Evolutionary conservation across 2,888 invertebrate species (phyloP), one percentile per base, ranked within the genome.

Genomic region (Microdon myrmicae): DNA sequence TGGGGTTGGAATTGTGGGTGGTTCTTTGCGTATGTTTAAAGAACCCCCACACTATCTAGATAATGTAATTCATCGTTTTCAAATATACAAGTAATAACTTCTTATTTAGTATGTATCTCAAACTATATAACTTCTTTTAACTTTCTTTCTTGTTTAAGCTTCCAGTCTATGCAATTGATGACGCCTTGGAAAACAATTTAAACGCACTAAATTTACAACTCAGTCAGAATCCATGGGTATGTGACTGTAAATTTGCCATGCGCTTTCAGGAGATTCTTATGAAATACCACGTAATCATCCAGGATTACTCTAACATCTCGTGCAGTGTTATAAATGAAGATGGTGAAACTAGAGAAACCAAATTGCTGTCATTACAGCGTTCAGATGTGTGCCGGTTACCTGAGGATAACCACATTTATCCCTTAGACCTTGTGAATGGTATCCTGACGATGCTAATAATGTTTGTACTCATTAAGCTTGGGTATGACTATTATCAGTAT

Each of bases 401-500:
- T 2, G 78, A 79, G 0, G 82, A 83, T 29, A 78, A 81, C 28
- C 83, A 85, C 9, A 82, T 90, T 26, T 85, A 87, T 75, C 84
- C 86, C 2, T 81, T 92, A 41, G 91, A 93, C 72, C 82, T 90
- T 67, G 78, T 92, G 1, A 92, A 91, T 74, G 83, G 87, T 37
- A 80, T 88, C 10, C 80, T 94, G 49, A 85, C 87, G 0, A 77
- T 81, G 2, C 78, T 91, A 44, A 89, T 92, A 67, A 70, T 91
- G 1, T 75, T 89, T n/a, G 84, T 92, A 5, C 75, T 92, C 22
- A 85, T 86, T 9, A 89, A 90, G 77, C 84, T 93, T 56, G 81
- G 87, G 1, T 93, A 91, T 72, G 92, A 93, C 77, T 93, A 92
- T 81, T 90, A 90, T 77, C 83, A 82, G 71, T 93, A 90, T 75